Evolutionary conservation across 2,113 vertebrate genomes (phyloP).

Genomic region (Orientallactaga bullata): DNA sequence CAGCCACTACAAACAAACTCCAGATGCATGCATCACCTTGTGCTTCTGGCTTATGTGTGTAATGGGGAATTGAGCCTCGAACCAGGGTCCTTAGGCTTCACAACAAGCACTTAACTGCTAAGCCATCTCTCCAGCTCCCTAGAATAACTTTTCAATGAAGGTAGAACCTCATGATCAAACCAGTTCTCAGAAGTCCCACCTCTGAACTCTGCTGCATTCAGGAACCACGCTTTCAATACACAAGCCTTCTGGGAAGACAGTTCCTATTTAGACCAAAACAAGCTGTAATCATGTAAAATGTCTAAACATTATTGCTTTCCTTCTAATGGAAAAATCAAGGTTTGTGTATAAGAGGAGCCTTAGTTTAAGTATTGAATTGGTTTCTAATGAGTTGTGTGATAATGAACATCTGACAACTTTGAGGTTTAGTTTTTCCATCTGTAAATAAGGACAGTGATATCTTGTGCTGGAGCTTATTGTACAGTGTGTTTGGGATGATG

Average conservation of each 20-base stretch:
- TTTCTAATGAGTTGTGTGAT: background rate
- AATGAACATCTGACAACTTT: conserved; percentile 5
- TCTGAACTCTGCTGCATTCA: background rate
- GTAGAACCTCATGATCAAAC: background rate
- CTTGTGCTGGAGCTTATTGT: background rate
- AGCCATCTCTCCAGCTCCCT: too few relatives aligned
- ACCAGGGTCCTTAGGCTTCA: too few relatives aligned
- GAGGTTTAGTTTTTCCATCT: background rate
- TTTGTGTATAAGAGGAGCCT: background rate
- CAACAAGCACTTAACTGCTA: too few relatives aligned
- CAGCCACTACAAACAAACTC: too few relatives aligned
- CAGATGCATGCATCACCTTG: too few relatives aligned
- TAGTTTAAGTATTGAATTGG: background rate
- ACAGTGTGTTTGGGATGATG: background rate
- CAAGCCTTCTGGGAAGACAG: background rate
- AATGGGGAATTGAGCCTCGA: too few relatives aligned
- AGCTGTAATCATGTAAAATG: conserved; percentile 10
- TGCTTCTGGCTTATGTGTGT: too few relatives aligned
- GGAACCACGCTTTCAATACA: background rate
- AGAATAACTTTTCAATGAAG: background rate
- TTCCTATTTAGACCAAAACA: background rate
- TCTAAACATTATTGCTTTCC: background rate
- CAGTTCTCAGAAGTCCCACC: background rate
- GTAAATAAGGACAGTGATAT: background rate
- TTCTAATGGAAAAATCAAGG: background rate